phyloP scores from a whole-genome alignment of 2,113 vertebrate genomes.

The Plestiodon gilberti region DNA sequence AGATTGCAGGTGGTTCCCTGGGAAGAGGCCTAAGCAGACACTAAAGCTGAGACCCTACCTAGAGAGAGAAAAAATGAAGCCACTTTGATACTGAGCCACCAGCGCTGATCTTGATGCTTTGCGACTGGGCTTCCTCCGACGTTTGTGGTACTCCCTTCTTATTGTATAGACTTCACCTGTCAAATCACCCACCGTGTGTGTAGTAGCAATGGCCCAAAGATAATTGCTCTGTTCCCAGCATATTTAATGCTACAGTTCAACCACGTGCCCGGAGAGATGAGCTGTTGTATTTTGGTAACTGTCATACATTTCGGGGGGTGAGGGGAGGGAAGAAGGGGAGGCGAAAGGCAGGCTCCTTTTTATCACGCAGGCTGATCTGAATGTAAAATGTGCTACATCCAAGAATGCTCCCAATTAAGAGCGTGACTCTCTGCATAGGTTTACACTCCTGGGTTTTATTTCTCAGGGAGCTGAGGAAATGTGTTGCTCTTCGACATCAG shows the following conservation, averaged over 20 bases:
- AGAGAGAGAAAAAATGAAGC: not conserved
- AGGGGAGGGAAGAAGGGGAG: not conserved
- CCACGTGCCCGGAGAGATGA: fast-evolving
- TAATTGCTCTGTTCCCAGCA: not conserved
- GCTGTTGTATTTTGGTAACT: fast-evolving
- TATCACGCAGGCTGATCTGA: fast-evolving
- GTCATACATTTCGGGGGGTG: fast-evolving
- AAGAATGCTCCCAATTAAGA: not conserved
- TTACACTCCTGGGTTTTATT: fast-evolving
- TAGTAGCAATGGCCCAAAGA: fast-evolving
- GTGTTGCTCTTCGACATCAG: not conserved
- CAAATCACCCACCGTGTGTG: fast-evolving
- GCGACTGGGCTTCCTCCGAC: not conserved
- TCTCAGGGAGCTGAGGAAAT: not conserved
- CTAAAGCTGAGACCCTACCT: fast-evolving
- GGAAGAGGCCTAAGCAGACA: not conserved
- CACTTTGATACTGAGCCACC: fast-evolving
- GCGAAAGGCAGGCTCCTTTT: not conserved
- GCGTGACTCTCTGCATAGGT: fast-evolving
- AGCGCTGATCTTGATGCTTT: not conserved
- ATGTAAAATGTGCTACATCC: not conserved
- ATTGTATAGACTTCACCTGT: not conserved
- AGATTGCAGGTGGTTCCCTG: not conserved
- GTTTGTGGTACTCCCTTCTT: fast-evolving
- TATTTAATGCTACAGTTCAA: fast-evolving